phyloP scores from a whole-genome alignment of 1,140 invertebrate species.

The Drosophila pruinosa region DNA sequence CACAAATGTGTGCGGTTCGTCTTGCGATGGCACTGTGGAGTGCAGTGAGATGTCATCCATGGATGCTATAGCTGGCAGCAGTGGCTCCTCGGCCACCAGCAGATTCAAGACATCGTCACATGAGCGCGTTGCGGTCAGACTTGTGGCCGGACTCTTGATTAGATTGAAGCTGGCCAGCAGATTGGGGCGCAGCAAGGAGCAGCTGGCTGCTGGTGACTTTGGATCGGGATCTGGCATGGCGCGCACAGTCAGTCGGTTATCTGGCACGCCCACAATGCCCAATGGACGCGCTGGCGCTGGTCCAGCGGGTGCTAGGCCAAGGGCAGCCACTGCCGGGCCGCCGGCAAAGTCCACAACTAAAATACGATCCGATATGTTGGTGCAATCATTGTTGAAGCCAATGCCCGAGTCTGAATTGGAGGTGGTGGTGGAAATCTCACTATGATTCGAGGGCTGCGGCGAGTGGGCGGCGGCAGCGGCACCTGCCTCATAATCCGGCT shows the following conservation, averaged over 20 bases:
- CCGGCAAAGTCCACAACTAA: constrained; percentile 90
- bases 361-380: constrained; percentile 91
- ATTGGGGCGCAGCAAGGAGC: constrained; percentile 58
- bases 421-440: constrained; percentile 92
- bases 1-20: constrained; percentile 75
- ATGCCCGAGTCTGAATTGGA: constrained; percentile 98
- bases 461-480: constrained; percentile 85
- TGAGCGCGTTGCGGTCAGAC: constrained; percentile 64
- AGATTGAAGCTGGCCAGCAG: constrained; percentile 73
- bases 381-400: constrained; percentile 94
- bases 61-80: constrained; percentile 45
- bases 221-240: constrained; percentile 82
- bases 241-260: constrained; percentile 83
- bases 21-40: constrained; percentile 46
- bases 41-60: constrained; percentile 75
- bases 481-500: constrained; percentile 44
- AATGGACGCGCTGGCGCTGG: constrained; percentile 52
- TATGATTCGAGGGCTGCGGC: constrained; percentile 91
- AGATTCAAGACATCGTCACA: constrained; percentile 75
- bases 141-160: constrained; percentile 67
- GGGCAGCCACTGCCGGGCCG: constrained; percentile 21
- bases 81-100: constrained; percentile 44
- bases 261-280: constrained; percentile 64
- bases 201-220: constrained; percentile 41
- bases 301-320: constrained; percentile 5